Percentiles rank a stretch among this genome's conserved stretches.
These are phyloP conservation scores for Myiozetetes cayanensis DNA, from an alignment of 2,113 vertebrate species.

Conservation along the genomic window DNA sequence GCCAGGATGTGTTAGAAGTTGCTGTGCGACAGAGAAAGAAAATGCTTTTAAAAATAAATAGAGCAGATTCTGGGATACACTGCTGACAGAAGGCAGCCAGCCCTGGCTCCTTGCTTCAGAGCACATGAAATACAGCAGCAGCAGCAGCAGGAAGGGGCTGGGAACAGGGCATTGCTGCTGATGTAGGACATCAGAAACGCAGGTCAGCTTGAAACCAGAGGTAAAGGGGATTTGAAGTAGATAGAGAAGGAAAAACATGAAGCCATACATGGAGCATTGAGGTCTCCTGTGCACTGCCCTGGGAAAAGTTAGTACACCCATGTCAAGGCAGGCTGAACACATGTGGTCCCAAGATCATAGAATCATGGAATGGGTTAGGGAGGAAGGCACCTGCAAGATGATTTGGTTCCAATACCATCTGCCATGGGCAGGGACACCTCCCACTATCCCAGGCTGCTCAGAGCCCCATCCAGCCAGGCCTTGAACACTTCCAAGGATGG, in stretches of 20 bases:
- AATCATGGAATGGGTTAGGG: background rate
- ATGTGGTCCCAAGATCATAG: rapidly evolving
- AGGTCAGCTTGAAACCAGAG: background rate
- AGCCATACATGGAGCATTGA: background rate
- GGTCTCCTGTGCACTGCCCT: background rate
- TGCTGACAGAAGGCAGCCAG: background rate
- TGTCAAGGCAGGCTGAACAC: background rate
- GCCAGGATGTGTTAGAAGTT: background rate
- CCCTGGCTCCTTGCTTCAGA: rapidly evolving
- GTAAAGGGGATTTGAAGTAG: background rate
- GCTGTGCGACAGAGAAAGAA: background rate
- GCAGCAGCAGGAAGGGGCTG: background rate
- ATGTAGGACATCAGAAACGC: background rate
- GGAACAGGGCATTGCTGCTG: background rate
- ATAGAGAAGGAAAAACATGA: background rate
- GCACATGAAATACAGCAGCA: background rate
- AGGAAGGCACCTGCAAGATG: background rate
- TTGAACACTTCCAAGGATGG: background rate
- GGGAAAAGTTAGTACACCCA: rapidly evolving
- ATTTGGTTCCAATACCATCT: background rate
- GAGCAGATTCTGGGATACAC: background rate
- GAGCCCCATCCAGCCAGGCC: background rate
- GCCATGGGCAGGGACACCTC: background rate
- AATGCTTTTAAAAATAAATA: background rate
- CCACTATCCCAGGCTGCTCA: background rate